Percentiles rank a stretch among this genome's conserved stretches.
Evolutionary conservation across 2,797 vertebrate species (phyloP).

Genomic region (Anguilla pacifica): DNA sequence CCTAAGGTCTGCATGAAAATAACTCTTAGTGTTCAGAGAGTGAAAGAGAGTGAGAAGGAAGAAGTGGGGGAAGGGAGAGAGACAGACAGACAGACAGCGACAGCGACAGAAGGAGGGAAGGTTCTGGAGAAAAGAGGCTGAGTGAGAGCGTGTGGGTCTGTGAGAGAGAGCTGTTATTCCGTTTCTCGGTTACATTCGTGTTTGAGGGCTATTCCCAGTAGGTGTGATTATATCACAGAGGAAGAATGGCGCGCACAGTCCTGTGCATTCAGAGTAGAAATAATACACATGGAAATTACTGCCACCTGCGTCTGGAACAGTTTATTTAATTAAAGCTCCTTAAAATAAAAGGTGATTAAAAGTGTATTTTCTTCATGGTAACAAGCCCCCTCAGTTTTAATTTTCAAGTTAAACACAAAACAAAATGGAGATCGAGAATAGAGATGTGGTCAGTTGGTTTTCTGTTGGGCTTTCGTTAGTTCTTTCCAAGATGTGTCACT

Average conservation of each 20-base stretch:
- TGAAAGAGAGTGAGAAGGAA: not conserved
- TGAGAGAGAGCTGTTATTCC: not conserved
- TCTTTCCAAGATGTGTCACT: conserved; percentile 5
- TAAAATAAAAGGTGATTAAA: conserved; percentile 2
- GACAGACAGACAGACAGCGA: not conserved
- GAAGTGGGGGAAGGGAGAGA: not conserved
- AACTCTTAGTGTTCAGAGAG: not conserved
- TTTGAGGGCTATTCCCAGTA: conserved; percentile 8
- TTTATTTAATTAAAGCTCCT: not conserved
- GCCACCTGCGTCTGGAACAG: not conserved
- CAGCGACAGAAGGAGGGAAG: not conserved
- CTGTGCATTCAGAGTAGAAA: not conserved
- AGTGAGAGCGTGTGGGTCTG: not conserved
- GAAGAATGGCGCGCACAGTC: conserved; percentile 16
- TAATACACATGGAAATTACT: conserved; percentile 19
- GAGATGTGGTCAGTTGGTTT: not conserved
- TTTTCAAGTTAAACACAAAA: not conserved
- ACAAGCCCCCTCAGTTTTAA: not conserved
- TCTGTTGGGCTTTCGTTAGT: not conserved
- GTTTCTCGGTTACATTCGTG: not conserved
- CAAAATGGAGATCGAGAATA: not conserved
- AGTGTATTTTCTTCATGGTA: not conserved
- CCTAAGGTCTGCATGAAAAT: not conserved
- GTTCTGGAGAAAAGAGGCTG: not conserved
- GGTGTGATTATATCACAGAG: not conserved